Evolutionary conservation across 2,113 vertebrate species (phyloP).

Genomic region (Mastomys natalensis): DNA sequence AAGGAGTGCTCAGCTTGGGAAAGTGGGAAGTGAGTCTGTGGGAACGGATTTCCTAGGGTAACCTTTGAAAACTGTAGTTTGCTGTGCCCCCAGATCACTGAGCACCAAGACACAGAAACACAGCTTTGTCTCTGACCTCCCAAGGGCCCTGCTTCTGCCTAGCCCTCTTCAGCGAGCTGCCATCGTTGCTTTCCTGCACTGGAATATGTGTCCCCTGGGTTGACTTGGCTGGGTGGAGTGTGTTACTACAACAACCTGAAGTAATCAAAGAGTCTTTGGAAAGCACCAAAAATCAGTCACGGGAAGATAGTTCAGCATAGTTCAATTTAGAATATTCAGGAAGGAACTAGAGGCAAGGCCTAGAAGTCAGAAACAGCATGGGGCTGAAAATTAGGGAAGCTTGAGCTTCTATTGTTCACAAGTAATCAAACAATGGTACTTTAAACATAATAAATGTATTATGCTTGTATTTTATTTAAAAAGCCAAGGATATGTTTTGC

Average conservation of each 20-base stretch:
- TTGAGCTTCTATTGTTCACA: background rate
- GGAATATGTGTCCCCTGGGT: background rate
- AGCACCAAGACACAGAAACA: background rate
- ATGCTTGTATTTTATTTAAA: no score
- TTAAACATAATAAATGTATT: background rate
- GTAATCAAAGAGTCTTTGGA: constrained; percentile 42
- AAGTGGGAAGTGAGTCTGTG: constrained; percentile 72
- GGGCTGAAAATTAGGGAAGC: background rate
- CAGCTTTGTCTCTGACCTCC: background rate
- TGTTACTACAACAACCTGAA: background rate
- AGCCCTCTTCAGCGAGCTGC: background rate
- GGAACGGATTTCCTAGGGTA: constrained; percentile 43
- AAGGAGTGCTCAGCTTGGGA: constrained; percentile 68
- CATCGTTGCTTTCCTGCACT: background rate
- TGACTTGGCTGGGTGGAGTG: background rate
- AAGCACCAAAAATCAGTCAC: constrained; percentile 40
- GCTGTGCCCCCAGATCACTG: background rate
- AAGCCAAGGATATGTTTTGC: no score
- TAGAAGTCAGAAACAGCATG: background rate
- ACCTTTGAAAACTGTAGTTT: background rate
- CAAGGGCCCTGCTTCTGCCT: background rate
- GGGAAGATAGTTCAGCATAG: constrained; percentile 37
- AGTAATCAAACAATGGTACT: background rate
- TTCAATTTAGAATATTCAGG: background rate
- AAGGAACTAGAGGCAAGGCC: background rate